Percentiles rank a stretch among this genome's conserved stretches.
Conservation (phyloP, 2,888 invertebrate species). For the Philonicus albiceps region DNA sequence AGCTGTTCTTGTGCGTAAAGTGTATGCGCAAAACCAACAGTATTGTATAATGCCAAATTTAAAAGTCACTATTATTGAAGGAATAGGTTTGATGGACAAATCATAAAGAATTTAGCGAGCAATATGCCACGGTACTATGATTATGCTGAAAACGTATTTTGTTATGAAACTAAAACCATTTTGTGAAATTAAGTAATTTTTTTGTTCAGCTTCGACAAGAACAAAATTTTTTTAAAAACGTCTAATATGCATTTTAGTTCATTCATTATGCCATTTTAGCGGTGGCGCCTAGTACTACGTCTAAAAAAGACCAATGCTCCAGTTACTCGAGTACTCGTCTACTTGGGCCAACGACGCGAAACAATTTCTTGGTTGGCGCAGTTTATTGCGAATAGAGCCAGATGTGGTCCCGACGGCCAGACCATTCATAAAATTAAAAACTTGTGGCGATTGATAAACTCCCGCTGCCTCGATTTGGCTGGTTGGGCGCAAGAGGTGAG, state of each 20-base stretch:
- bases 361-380: background rate
- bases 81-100: too few species aligned
- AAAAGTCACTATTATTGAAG: too few species aligned
- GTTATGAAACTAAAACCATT: too few species aligned
- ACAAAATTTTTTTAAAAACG: background rate
- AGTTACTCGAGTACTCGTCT: background rate
- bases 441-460: slow-evolving; percentile 1
- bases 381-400: background rate
- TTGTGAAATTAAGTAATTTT: too few species aligned
- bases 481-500: background rate
- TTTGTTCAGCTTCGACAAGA: too few species aligned
- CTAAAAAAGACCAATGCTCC: background rate
- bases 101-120: too few species aligned
- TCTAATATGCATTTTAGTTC: background rate
- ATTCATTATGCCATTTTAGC: background rate
- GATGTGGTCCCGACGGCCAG: background rate
- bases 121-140: too few species aligned
- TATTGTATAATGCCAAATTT: too few species aligned
- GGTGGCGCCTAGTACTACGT: background rate
- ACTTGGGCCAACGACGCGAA: background rate
- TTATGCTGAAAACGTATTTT: too few species aligned
- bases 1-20: too few species aligned
- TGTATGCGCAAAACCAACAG: too few species aligned
- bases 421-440: slow-evolving; percentile 24
- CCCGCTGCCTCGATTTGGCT: background rate